These are phyloP conservation scores for Lepidocolaptes lacrymiger DNA, from an alignment of 2,797 vertebrate genomes.

Conservation along the genomic window DNA sequence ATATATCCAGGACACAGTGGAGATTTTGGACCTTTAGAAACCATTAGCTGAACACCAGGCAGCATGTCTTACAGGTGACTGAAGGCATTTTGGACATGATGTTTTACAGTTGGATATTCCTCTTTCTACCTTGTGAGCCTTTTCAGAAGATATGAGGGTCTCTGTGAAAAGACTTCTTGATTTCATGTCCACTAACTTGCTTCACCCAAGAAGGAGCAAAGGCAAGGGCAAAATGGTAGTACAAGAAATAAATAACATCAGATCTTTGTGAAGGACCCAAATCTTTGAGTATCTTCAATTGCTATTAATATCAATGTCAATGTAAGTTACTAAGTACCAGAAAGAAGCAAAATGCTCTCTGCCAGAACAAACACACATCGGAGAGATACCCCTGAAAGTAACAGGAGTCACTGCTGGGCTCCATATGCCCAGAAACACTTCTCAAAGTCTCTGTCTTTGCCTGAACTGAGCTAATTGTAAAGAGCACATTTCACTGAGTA, in stretches of 20 bases:
- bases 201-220: not conserved
- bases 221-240: not conserved
- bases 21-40: not conserved
- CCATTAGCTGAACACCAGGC: not conserved
- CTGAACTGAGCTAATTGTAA: not conserved
- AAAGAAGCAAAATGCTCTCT: not conserved
- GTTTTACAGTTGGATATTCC: not conserved
- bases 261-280: not conserved
- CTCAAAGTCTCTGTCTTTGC: not conserved
- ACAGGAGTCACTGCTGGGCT: not conserved
- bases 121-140: not conserved
- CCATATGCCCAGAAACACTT: not conserved
- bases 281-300: not conserved
- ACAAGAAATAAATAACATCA: not conserved
- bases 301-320: not conserved
- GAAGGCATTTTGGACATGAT: not conserved
- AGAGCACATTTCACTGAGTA: not conserved
- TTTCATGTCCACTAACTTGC: not conserved
- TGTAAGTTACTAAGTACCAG: not conserved
- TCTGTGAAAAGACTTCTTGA: not conserved
- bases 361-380: rapidly evolving
- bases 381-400: not conserved
- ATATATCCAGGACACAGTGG: not conserved
- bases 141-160: not conserved
- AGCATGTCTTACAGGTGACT: not conserved